phyloP scores from a whole-genome alignment of 2,797 vertebrate species.

The Danionella dracula region DNA sequence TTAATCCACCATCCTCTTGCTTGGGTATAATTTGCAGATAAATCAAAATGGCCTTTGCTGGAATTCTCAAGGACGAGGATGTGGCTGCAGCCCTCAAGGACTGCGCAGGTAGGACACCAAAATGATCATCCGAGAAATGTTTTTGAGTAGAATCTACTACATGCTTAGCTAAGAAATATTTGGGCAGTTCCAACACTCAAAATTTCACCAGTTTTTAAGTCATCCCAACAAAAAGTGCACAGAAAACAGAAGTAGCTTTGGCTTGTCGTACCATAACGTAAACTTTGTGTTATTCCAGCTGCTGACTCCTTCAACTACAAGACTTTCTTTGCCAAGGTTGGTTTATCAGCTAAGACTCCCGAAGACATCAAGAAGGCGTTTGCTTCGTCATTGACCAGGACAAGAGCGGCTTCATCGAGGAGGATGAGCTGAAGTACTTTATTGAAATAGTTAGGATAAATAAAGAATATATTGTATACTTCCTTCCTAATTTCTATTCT shows the following conservation, averaged over 20 bases:
- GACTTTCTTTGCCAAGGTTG: conserved; percentile 62
- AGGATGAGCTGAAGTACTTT: conserved; percentile 64
- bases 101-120: conserved; percentile 62
- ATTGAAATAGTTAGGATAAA: no score
- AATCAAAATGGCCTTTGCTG: conserved; percentile 60
- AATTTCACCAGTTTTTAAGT: no score
- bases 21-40: conserved; percentile 28
- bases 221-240: no score
- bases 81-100: conserved; percentile 59
- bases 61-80: conserved; percentile 64
- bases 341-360: conserved; percentile 58
- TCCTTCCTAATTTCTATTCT: neutral
- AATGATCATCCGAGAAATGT: no score
- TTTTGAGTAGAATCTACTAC: no score
- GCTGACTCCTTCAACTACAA: conserved; percentile 64
- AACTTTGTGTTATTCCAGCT: conserved; percentile 43
- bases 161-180: no score
- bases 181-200: no score
- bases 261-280: no score
- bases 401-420: conserved; percentile 62
- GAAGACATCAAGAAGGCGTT: conserved; percentile 61
- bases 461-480: neutral
- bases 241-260: no score
- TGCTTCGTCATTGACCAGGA: conserved; percentile 59
- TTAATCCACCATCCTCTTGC: neutral